Conservation (phyloP, 2,888 invertebrate genomes). For the Apodemia hepburni region DNA sequence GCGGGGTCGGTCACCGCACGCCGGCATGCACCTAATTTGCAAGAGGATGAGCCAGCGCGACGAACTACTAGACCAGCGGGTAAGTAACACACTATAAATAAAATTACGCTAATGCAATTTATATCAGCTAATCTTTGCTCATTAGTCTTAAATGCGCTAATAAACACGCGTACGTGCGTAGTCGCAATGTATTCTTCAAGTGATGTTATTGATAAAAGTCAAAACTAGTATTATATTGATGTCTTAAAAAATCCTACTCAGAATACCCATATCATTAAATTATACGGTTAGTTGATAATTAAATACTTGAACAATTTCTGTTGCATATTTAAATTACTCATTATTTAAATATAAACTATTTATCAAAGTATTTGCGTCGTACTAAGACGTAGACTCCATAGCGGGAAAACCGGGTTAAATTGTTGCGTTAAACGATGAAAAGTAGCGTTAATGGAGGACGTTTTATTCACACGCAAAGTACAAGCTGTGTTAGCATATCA, state of each 20-base stretch:
- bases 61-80: slow-evolving; percentile 84
- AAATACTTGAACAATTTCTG: background rate
- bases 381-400: slow-evolving; percentile 4
- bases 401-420: slow-evolving; percentile 39
- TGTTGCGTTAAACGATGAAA: slow-evolving; percentile 35
- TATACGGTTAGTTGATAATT: too few relatives aligned
- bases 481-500: slow-evolving; percentile 21
- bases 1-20: slow-evolving; percentile 59
- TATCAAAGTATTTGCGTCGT: background rate
- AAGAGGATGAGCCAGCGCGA: slow-evolving; percentile 84
- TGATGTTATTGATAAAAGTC: background rate
- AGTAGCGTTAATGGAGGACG: background rate
- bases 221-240: background rate
- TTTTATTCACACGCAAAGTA: slow-evolving; percentile 7
- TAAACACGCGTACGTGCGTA: background rate
- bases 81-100: slow-evolving; percentile 74
- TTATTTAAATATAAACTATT: slow-evolving; percentile 4
- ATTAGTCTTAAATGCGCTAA: background rate
- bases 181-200: background rate
- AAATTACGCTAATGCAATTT: slow-evolving; percentile 18
- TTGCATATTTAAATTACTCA: slow-evolving; percentile 17
- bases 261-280: too few relatives aligned
- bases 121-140: slow-evolving; percentile 1
- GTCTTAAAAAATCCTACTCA: too few relatives aligned
- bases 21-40: slow-evolving; percentile 82